Percentiles rank a stretch among this genome's conserved stretches.
These are phyloP conservation scores for Zonitis immaculata DNA, from an alignment of 2,888 invertebrate species.

Conservation along the genomic window DNA sequence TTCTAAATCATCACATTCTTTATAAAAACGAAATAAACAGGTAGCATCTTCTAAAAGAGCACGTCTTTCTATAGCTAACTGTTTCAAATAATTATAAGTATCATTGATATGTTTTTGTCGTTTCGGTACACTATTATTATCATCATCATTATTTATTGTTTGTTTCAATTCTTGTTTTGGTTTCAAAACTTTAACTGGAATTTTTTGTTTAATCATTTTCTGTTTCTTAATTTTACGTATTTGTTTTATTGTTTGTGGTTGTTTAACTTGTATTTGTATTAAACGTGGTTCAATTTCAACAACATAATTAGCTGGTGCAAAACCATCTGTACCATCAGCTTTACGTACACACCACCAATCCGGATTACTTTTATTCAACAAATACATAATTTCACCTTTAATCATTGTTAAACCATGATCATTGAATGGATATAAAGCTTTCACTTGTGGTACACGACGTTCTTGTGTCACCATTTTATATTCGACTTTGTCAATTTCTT, in stretches of 20 bases:
- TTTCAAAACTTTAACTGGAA: constrained; percentile 63
- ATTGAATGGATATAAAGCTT: constrained; percentile 81
- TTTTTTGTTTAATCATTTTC: constrained; percentile 79
- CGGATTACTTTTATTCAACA: constrained; percentile 90
- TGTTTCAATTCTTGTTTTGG: constrained; percentile 34
- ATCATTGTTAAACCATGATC: constrained; percentile 89
- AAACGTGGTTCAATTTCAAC: constrained; percentile 86
- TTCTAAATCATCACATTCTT: constrained; percentile 97
- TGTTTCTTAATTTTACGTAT: constrained; percentile 87
- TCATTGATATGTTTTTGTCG: constrained; percentile 74
- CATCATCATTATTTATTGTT: constrained; percentile 47
- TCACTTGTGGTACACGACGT: constrained; percentile 80
- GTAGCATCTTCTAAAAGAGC: constrained; percentile 88
- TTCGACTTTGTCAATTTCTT: constrained; percentile 78
- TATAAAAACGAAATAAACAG: constrained; percentile 86
- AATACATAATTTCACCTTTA: constrained; percentile 86
- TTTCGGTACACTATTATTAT: constrained; percentile 75
- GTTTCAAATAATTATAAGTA: constrained; percentile 75
- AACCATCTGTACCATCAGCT: constrained; percentile 87
- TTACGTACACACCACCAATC: constrained; percentile 99
- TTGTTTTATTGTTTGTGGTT: constrained; percentile 77
- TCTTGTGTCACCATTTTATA: constrained; percentile 84
- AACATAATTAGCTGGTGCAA: constrained; percentile 97
- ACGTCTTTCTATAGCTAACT: constrained; percentile 74
- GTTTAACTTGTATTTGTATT: constrained; percentile 76